Conservation (phyloP, 2,113 vertebrate genomes). For the Nettapus auritus region DNA sequence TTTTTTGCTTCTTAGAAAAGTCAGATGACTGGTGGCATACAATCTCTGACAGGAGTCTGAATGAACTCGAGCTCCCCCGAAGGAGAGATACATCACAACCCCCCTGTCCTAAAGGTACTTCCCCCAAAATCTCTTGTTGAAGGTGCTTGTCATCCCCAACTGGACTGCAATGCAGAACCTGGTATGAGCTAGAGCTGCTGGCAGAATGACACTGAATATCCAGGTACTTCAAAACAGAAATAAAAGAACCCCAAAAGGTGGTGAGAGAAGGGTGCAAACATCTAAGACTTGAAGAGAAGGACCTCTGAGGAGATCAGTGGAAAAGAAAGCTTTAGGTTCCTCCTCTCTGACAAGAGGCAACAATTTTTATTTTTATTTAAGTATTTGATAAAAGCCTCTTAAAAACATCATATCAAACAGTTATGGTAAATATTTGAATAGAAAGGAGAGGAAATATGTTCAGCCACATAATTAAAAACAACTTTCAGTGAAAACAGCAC, state of each 20-base stretch:
- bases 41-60: neutral
- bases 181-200: neutral
- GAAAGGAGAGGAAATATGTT: neutral
- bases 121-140: neutral
- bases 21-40: neutral
- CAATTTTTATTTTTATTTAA: neutral
- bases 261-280: neutral
- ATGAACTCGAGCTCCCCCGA: neutral
- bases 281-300: neutral
- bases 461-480: neutral
- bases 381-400: neutral
- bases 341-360: neutral
- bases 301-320: neutral
- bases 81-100: neutral
- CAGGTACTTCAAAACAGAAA: neutral
- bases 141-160: neutral
- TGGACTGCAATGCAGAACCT: neutral
- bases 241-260: neutral
- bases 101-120: neutral
- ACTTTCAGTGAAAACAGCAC: neutral
- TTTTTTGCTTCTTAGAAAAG: neutral
- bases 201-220: neutral
- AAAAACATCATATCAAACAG: neutral
- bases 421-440: neutral
- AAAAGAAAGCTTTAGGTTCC: neutral